Percentiles rank a stretch among this genome's conserved stretches.
These are phyloP conservation scores for Ophion ventricosus DNA, from an alignment of 2,888 invertebrate species.

Conservation along the genomic window DNA sequence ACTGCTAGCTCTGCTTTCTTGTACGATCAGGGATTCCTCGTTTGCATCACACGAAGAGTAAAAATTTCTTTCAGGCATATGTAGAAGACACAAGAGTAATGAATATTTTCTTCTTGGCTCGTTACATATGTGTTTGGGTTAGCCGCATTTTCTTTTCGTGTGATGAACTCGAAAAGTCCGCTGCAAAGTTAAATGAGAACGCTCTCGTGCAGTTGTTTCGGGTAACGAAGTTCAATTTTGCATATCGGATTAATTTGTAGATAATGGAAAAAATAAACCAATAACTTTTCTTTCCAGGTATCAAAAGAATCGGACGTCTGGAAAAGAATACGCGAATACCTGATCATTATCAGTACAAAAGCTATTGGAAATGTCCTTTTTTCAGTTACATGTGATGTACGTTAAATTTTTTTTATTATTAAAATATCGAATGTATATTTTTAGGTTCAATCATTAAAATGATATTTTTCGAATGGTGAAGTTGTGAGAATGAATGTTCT, in stretches of 20 bases:
- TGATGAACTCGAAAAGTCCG: too few species aligned
- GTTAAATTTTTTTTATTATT: conserved; percentile 1
- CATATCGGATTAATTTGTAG: neutral
- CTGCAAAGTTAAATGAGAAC: too few species aligned
- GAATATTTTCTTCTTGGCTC: too few species aligned
- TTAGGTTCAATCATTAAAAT: neutral
- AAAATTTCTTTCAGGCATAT: too few species aligned
- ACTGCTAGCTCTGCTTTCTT: too few species aligned
- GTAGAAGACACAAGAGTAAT: too few species aligned
- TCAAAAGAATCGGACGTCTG: neutral
- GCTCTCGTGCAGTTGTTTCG: too few species aligned
- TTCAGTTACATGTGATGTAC: neutral
- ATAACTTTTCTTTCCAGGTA: neutral
- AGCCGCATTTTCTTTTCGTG: too few species aligned
- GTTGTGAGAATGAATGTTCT: neutral
- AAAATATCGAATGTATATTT: conserved; percentile 15
- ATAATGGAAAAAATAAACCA: neutral
- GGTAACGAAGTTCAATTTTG: neutral
- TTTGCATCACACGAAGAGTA: too few species aligned
- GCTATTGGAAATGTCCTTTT: neutral
- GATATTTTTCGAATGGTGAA: neutral
- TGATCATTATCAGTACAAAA: neutral
- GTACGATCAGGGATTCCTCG: too few species aligned
- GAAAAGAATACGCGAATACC: neutral
- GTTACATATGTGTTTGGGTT: too few species aligned